Evolutionary conservation across 1,140 invertebrate species (phyloP).

Genomic region (Leptinotarsa texana): DNA sequence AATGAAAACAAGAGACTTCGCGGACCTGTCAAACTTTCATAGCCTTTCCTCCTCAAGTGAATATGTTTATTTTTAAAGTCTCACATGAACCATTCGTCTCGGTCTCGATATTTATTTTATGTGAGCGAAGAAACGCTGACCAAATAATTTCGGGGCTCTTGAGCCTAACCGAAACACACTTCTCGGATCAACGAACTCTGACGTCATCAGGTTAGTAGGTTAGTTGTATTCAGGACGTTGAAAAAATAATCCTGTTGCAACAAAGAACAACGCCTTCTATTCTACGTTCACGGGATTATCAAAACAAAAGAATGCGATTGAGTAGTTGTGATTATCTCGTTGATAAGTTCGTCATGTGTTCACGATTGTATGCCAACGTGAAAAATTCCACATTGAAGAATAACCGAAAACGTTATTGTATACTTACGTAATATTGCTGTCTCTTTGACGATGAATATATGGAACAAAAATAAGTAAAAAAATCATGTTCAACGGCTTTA

Average conservation of each 20-base stretch:
- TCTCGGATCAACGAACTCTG: background rate
- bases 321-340: background rate
- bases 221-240: conserved; percentile 4
- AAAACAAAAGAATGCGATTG: conserved; percentile 2
- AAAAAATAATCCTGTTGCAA: conserved; percentile 2
- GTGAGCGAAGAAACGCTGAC: conserved; percentile 1
- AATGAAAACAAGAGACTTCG: too few species aligned
- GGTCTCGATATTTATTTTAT: background rate
- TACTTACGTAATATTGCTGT: too few species aligned
- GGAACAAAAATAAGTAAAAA: too few species aligned
- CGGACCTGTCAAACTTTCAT: background rate
- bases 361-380: too few species aligned
- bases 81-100: background rate
- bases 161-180: background rate
- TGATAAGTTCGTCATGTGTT: background rate
- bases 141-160: background rate
- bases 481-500: too few species aligned
- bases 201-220: conserved; percentile 2
- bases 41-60: background rate
- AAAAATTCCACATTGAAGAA: too few species aligned
- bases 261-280: conserved; percentile 5
- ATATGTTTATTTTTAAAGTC: background rate
- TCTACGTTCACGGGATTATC: background rate
- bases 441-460: too few species aligned
- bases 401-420: too few species aligned